A percentile compares a stretch with the other conserved stretches of the same genome.
Evolutionary conservation across 1,140 invertebrate genomes (phyloP).

Genomic region (Lethrus apterus): DNA sequence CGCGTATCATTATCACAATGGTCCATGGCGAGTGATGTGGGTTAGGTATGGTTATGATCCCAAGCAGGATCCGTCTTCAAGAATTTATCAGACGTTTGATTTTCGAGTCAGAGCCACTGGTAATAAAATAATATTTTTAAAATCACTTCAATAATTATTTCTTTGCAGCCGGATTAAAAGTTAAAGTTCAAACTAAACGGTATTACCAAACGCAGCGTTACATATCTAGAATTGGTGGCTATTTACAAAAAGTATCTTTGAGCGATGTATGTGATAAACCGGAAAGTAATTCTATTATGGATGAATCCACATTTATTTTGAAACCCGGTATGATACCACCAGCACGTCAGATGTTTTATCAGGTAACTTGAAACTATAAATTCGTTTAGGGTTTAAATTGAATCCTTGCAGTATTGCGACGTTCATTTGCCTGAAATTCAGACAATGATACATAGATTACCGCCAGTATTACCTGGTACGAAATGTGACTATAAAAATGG

Average conservation of each 20-base stretch:
- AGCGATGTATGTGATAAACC: conserved; percentile 26
- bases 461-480: conserved; percentile 51
- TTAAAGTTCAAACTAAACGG: conserved; percentile 49
- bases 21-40: conserved; percentile 85
- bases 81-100: conserved; percentile 81
- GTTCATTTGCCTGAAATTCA: conserved; percentile 79
- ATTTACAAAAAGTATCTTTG: conserved; percentile 10
- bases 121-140: conserved; percentile 27
- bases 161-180: conserved; percentile 46
- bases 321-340: conserved; percentile 62
- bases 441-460: conserved; percentile 62
- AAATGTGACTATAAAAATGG: conserved; percentile 65
- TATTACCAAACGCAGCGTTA: conserved; percentile 40
- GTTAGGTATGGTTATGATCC: conserved; percentile 82
- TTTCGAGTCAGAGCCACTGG: conserved; percentile 67
- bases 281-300: conserved; percentile 27
- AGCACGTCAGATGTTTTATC: conserved; percentile 75
- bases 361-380: conserved; percentile 48
- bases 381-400: too few species aligned
- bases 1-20: conserved; percentile 77
- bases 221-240: conserved; percentile 17
- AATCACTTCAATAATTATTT: conserved; percentile 3
- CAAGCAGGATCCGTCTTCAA: conserved; percentile 63
- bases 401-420: conserved; percentile 63
- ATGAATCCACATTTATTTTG: conserved; percentile 54